phyloP scores from a whole-genome alignment of 2,888 invertebrate genomes.

The Drosophila ezoana region DNA sequence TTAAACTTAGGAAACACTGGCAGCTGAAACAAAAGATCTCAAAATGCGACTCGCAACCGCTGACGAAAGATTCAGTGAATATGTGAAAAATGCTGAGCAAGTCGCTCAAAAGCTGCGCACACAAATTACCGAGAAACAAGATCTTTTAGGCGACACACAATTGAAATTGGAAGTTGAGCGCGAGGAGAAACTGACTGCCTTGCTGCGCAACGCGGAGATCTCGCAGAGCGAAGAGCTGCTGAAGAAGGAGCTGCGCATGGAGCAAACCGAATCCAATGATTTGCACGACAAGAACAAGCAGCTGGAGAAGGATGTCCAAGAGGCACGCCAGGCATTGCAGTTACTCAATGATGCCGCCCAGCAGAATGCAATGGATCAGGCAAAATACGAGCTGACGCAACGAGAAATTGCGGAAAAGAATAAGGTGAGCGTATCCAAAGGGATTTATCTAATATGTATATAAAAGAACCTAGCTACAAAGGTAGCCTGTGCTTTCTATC shows the following conservation, averaged over 20 bases:
- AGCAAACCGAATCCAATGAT: slow-evolving; percentile 88
- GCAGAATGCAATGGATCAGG: slow-evolving; percentile 69
- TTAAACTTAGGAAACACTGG: slow-evolving; percentile 78
- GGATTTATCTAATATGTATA: no score
- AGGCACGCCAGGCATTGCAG: slow-evolving; percentile 65
- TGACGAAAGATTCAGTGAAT: slow-evolving; percentile 83
- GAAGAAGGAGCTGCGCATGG: slow-evolving; percentile 90
- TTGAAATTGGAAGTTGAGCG: slow-evolving; percentile 86
- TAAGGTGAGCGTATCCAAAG: slow-evolving; percentile 85
- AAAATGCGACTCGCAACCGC: slow-evolving; percentile 79
- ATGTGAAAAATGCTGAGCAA: slow-evolving; percentile 83
- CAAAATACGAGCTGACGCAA: slow-evolving; percentile 83
- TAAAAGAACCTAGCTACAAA: no score
- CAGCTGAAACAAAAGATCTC: slow-evolving; percentile 81
- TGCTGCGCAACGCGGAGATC: slow-evolving; percentile 92
- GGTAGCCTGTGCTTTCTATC: no score
- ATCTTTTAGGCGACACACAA: slow-evolving; percentile 73
- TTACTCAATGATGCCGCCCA: slow-evolving; percentile 68
- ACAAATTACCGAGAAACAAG: slow-evolving; percentile 78
- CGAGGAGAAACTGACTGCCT: slow-evolving; percentile 90
- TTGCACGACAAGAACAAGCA: slow-evolving; percentile 86
- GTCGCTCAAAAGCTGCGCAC: slow-evolving; percentile 77
- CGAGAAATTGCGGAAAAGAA: slow-evolving; percentile 88
- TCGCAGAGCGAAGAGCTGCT: slow-evolving; percentile 92
- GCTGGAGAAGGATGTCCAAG: slow-evolving; percentile 86